Conservation (phyloP, 2,113 vertebrate genomes). For the Pomatorhinus ruficollis region DNA sequence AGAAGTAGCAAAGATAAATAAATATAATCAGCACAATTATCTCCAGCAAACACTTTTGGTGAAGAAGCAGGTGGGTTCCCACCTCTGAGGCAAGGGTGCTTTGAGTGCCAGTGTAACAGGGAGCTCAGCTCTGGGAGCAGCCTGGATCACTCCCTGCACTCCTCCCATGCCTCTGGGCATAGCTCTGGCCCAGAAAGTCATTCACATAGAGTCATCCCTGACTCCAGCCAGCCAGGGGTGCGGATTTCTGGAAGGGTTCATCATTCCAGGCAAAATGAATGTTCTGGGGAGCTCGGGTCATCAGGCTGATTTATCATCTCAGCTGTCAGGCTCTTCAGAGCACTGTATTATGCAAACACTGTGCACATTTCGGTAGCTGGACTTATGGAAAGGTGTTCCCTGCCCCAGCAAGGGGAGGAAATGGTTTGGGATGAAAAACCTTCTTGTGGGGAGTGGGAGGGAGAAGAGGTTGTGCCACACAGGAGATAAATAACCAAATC, state of each 20-base stretch:
- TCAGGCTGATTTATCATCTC: not conserved
- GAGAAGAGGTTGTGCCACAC: not conserved
- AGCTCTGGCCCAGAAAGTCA: not conserved
- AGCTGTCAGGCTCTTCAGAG: not conserved
- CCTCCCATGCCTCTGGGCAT: fast-evolving
- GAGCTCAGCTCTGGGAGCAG: not conserved
- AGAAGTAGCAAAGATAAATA: not conserved
- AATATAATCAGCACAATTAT: not conserved
- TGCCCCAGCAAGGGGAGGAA: not conserved
- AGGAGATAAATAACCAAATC: not conserved
- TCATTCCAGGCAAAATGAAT: not conserved
- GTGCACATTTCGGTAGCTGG: not conserved
- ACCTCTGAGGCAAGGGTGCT: not conserved
- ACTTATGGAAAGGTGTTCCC: not conserved
- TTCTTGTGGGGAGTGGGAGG: not conserved
- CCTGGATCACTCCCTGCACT: not conserved
- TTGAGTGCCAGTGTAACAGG: not conserved
- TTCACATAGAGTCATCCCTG: fast-evolving
- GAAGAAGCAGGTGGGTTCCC: not conserved
- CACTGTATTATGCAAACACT: not conserved
- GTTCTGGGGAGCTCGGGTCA: not conserved
- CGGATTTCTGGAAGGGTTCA: not conserved
- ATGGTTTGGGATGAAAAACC: not conserved
- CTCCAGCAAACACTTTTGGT: not conserved
- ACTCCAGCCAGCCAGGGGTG: not conserved